These are phyloP conservation scores for Pyrgus malvae DNA, from an alignment of 2,888 invertebrate genomes.

Conservation along the genomic window DNA sequence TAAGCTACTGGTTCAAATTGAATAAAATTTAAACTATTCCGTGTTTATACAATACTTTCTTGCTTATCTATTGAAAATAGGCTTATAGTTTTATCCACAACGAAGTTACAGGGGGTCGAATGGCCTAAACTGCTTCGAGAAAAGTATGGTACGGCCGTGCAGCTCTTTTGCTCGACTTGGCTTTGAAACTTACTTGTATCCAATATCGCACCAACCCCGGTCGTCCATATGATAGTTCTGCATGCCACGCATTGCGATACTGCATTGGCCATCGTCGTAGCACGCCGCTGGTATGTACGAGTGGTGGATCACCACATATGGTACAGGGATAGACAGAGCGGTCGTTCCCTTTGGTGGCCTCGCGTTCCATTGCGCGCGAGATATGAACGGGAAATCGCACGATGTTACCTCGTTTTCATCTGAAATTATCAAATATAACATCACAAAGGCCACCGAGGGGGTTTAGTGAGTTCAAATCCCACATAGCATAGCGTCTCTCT, in stretches of 20 bases:
- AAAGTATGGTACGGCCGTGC: no score
- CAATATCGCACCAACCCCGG: slow-evolving; percentile 84
- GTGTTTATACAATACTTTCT: no score
- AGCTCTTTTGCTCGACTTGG: no score
- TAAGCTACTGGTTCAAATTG: no score
- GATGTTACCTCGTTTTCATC: slow-evolving; percentile 53
- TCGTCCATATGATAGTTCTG: slow-evolving; percentile 83
- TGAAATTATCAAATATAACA: slow-evolving; percentile 1
- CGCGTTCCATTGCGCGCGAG: slow-evolving; percentile 84
- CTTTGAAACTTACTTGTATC: slow-evolving; percentile 66
- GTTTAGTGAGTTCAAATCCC: no score
- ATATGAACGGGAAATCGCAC: slow-evolving; percentile 55
- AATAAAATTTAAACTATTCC: no score
- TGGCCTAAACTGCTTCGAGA: no score
- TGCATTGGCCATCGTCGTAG: slow-evolving; percentile 67
- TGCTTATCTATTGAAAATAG: no score
- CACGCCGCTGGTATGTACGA: slow-evolving; percentile 83
- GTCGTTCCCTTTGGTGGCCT: slow-evolving; percentile 67
- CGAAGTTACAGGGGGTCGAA: no score
- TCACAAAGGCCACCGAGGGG: no score
- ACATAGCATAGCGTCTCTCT: no score
- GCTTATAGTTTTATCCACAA: no score
- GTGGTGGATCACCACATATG: slow-evolving; percentile 88
- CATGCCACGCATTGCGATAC: slow-evolving; percentile 82
- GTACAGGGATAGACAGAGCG: slow-evolving; percentile 80